Conservation (phyloP, 2,113 vertebrate species). For the Hiodon alosoides region DNA sequence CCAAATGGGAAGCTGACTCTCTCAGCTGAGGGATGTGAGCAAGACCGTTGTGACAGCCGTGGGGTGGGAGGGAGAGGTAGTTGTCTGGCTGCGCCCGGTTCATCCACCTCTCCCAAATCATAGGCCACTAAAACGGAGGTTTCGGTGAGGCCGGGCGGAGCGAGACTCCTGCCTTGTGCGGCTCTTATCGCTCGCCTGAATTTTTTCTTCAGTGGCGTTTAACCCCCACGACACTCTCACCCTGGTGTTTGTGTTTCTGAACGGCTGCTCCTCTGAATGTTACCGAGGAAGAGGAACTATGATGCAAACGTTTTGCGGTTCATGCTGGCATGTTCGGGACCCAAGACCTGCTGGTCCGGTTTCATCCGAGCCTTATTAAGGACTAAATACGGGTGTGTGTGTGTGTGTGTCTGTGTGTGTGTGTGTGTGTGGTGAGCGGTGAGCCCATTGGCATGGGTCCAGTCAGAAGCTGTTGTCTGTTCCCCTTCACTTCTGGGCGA, state of each 20-base stretch:
- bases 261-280: not conserved
- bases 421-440: no score
- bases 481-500: not conserved
- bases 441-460: no score
- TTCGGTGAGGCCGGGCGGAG: not conserved
- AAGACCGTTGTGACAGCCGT: constrained; percentile 7
- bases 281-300: not conserved
- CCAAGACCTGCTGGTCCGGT: no score
- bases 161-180: not conserved
- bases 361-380: no score
- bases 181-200: not conserved
- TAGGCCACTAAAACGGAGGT: not conserved
- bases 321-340: no score
- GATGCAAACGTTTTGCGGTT: not conserved
- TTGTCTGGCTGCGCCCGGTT: not conserved
- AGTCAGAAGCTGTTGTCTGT: no score
- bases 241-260: not conserved
- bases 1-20: not conserved
- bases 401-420: no score
- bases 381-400: no score
- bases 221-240: not conserved
- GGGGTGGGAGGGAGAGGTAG: not conserved
- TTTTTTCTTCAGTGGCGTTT: not conserved
- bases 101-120: not conserved
- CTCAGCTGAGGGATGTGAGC: constrained; percentile 4